Evolutionary conservation across 2,888 invertebrate species (phyloP).

Genomic region (Dryadula phaetusa): DNA sequence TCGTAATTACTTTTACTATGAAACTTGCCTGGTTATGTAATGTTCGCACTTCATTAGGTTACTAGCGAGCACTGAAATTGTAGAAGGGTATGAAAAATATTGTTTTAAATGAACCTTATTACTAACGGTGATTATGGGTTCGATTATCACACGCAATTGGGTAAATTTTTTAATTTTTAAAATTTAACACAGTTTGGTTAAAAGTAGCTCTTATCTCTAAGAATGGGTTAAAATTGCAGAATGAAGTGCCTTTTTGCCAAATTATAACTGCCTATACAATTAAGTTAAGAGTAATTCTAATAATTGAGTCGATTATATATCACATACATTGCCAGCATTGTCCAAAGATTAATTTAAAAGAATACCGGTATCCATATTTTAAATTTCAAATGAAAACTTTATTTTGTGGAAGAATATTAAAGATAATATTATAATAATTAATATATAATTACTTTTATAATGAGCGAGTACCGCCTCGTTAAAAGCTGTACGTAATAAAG

Average conservation of each 20-base stretch:
- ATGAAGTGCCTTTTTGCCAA: too few species aligned
- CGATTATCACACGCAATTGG: neutral
- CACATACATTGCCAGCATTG: too few species aligned
- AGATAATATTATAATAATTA: neutral
- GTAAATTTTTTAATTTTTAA: too few species aligned
- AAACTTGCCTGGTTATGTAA: constrained; percentile 65
- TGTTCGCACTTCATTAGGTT: constrained; percentile 60
- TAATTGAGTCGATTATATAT: too few species aligned
- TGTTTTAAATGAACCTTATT: too few species aligned
- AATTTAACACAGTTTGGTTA: too few species aligned
- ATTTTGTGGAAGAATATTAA: neutral
- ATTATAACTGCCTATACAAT: too few species aligned
- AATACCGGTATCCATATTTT: neutral
- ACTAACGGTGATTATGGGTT: too few species aligned
- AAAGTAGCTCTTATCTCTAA: too few species aligned
- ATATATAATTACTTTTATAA: constrained; percentile 6
- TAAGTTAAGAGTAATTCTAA: too few species aligned
- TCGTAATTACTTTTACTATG: constrained; percentile 52
- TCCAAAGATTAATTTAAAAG: too few species aligned
- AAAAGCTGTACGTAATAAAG: constrained; percentile 7
- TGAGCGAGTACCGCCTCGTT: neutral
- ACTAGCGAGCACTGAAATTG: constrained; percentile 72
- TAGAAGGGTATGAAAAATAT: constrained; percentile 73
- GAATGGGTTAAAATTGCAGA: too few species aligned
- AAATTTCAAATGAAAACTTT: neutral